Evolutionary conservation across 2,113 vertebrate species (phyloP), one percentile per base, ranked within the genome.

Genomic region (Melanocharis versteri): DNA sequence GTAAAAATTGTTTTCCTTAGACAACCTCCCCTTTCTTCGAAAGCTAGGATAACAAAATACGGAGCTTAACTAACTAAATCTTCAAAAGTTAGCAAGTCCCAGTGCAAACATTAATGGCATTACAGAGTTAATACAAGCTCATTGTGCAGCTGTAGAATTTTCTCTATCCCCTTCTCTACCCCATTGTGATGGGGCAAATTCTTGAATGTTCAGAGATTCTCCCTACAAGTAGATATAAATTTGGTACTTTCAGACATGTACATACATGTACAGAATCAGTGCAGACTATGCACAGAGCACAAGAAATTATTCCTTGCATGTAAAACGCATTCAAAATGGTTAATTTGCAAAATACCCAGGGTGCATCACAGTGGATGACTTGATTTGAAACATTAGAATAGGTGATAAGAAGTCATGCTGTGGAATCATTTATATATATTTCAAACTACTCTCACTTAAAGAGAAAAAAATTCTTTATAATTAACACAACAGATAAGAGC

Each of bases 321-420:
- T 47, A 47, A 72, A 84, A 9, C 3, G 1, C 22, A 20, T 85
- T 94, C 66, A 91, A 89, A 79, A 89, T 76, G 31, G 39, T 33
- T 95, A 57, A 83, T 93, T 84, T 93, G 58, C 72, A 94, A 90
- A 95, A 89, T 56, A 51, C 51, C 66, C 93, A 91, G 76, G 58
- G 73, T 95, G 57, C 78, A n/a, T 76, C n/a, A 10, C 19, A 5
- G 69, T 40, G 61, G 39, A 87, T 82, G 76, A 68, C 84, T 96
- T 93, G 64, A 86, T 88, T 81, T 91, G 84, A 89, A 96, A 80
- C 2, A 2, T 93, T 86, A 77, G 61, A 85, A 83, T 48, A 91
- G 47, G 77, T 96, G 91, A 93, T 94, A 96, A 94, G 79, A 42
- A 92, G 69, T 79, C 65, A 54, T 54, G 69, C 83, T 94, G 70